Percentiles rank a stretch among this genome's conserved stretches.
phyloP scores from a whole-genome alignment of 2,888 invertebrate species.

The Polydrusus tereticollis region DNA sequence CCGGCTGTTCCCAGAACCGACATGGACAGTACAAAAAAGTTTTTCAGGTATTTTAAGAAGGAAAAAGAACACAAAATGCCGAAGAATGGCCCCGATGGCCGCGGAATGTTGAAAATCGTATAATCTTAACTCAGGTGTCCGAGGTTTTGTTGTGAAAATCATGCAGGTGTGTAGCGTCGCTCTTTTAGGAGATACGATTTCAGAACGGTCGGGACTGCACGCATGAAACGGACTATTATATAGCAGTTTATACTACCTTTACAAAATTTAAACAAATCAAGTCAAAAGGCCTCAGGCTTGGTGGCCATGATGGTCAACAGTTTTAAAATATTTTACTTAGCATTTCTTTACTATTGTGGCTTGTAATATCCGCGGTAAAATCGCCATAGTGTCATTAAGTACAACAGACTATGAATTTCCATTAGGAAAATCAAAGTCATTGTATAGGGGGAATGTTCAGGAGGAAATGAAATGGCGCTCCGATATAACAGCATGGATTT shows the following conservation, averaged over 20 bases:
- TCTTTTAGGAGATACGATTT: conserved; percentile 47
- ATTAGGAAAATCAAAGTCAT: conserved; percentile 44
- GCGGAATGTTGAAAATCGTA: conserved; percentile 48
- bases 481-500: conserved; percentile 5
- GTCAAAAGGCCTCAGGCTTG: conserved; percentile 1
- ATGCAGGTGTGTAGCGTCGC: conserved; percentile 47
- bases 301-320: background rate
- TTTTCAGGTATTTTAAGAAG: conserved; percentile 13
- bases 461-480: conserved; percentile 21
- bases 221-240: conserved; percentile 5
- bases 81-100: conserved; percentile 22
- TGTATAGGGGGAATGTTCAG: conserved; percentile 7
- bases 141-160: conserved; percentile 48
- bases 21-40: background rate
- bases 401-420: conserved; percentile 35
- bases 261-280: no score
- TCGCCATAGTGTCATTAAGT: background rate
- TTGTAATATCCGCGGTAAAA: no score
- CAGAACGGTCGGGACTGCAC: conserved; percentile 21
- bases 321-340: no score
- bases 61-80: conserved; percentile 21
- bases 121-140: conserved; percentile 49
- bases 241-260: no score
- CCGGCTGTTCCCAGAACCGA: background rate
- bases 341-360: no score